Percentiles rank a stretch among this genome's conserved stretches.
phyloP scores from a whole-genome alignment of 2,888 invertebrate genomes.

The Muschampia staudingeri region DNA sequence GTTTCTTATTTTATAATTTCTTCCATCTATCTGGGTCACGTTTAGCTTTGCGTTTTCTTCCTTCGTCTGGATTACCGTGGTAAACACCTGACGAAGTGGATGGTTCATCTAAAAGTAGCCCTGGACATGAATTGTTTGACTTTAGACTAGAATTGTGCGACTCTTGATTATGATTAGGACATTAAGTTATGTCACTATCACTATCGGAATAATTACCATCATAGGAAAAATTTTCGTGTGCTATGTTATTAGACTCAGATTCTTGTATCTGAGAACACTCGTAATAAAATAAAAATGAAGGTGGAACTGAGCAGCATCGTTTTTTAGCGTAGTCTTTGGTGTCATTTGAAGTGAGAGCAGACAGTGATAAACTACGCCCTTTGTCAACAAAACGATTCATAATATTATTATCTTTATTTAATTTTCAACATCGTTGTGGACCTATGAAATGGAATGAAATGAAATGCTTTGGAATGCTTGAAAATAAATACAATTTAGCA shows the following conservation, averaged over 20 bases:
- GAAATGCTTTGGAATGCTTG: slow-evolving; percentile 19
- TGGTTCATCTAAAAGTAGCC: slow-evolving; percentile 50
- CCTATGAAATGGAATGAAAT: slow-evolving; percentile 26
- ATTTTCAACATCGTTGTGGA: slow-evolving; percentile 32
- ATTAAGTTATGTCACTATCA: slow-evolving; percentile 56
- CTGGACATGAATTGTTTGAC: background rate
- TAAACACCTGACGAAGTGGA: slow-evolving; percentile 19
- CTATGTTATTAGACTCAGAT: slow-evolving; percentile 47
- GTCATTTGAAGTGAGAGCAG: too few relatives aligned
- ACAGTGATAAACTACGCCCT: too few relatives aligned
- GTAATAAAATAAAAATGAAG: slow-evolving; percentile 41
- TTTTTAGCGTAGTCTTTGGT: too few relatives aligned
- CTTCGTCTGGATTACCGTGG: slow-evolving; percentile 37
- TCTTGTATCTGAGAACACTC: slow-evolving; percentile 34
- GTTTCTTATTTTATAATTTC: background rate
- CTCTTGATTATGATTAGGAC: slow-evolving; percentile 52
- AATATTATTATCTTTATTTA: too few relatives aligned
- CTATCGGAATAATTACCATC: slow-evolving; percentile 56
- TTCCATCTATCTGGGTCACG: background rate
- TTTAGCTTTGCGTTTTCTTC: slow-evolving; percentile 21
- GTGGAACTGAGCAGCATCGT: slow-evolving; percentile 36
- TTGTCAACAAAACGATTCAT: too few relatives aligned
- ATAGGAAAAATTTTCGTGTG: slow-evolving; percentile 51
- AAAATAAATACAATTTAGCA: background rate
- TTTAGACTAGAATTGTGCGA: slow-evolving; percentile 38